These are phyloP conservation scores for Parapristionchus giblindavisi DNA, from an alignment of 2,888 invertebrate genomes.

Conservation along the genomic window DNA sequence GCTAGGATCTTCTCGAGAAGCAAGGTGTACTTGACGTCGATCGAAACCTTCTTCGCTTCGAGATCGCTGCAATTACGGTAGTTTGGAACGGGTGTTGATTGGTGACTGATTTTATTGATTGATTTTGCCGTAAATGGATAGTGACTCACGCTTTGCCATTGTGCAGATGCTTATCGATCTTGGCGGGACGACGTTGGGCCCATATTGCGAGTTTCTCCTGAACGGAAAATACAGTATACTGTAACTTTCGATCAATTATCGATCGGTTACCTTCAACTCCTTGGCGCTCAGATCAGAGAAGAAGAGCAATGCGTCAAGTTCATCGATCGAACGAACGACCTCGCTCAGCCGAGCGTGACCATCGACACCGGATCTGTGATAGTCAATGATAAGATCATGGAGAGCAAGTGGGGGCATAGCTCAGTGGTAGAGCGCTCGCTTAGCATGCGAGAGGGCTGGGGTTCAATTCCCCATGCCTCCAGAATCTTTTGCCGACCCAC, in stretches of 20 bases:
- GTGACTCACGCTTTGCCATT: constrained; percentile 23
- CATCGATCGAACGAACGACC: constrained; percentile 37
- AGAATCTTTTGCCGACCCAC: constrained; percentile 1
- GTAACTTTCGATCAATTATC: not conserved
- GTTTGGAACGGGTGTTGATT: not conserved
- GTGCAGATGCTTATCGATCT: constrained; percentile 28
- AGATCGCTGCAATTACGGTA: not conserved
- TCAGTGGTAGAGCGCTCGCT: constrained; percentile 36
- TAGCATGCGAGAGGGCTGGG: constrained; percentile 33
- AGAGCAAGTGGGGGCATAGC: not conserved
- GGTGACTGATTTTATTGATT: not conserved
- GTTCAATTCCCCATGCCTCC: constrained; percentile 35
- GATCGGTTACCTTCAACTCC: constrained; percentile 26
- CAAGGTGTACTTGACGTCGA: not conserved
- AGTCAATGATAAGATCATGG: not conserved
- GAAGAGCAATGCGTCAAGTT: constrained; percentile 34
- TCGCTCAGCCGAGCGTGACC: constrained; percentile 28
- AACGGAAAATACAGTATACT: not conserved
- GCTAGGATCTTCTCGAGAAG: constrained; percentile 34
- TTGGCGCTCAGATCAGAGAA: constrained; percentile 36
- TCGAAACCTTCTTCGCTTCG: not conserved
- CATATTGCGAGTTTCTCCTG: constrained; percentile 23
- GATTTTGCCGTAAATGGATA: not conserved
- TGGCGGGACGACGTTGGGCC: not conserved
- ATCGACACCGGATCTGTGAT: constrained; percentile 27